Base-by-base conservation (phyloP, 2,888 invertebrate genomes). In the Orgyia antiqua region DNA sequence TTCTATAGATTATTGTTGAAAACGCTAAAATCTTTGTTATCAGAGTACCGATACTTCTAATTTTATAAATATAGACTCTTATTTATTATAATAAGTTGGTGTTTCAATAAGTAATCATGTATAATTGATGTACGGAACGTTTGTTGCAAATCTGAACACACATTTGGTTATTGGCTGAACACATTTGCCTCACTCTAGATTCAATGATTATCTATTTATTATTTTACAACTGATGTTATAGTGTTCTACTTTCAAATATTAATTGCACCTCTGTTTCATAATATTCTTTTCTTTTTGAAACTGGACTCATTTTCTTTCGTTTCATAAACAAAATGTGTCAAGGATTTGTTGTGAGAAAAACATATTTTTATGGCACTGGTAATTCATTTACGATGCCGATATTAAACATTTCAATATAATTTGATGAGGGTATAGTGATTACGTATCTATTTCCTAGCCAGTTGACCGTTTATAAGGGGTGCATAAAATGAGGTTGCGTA, bases 391-490 rank as follows among this genome's bases (percentile, higher is more conserved):
- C 21, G 24, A 36, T 42, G 31, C 31, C n/a, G n/a, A n/a, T n/a
- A n/a, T n/a, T n/a, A n/a, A n/a, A n/a, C 31, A 27, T 32, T 39
- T 33, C 15, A 34, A 27, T 31, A 27, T 42, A 47, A 45, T 39
- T 42, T 32, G 31, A 35, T 36, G 19, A 28, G 32, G 27, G 29
- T 37, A 37, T 33, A 53, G 52, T 51, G 58, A 53, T 58, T 58
- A 46, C 58, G 49, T 64, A 59, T 60, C 51, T 61, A 50, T 67
- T 64, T 69, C 67, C 68, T 61, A 70, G 57, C 66, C 76, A 74
- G 63, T 68, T 72, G 72, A 71, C 65, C 74, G 73, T 68, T 70
- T 70, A 71, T 63, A 73, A 78, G 78, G 83, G 83, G 83, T 83
- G 83, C 82, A 83, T 83, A 78, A 80, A n/a, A 77, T 82, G 72